Evolutionary conservation across 2,797 vertebrate genomes (phyloP).

Genomic region (Columba guinea): DNA sequence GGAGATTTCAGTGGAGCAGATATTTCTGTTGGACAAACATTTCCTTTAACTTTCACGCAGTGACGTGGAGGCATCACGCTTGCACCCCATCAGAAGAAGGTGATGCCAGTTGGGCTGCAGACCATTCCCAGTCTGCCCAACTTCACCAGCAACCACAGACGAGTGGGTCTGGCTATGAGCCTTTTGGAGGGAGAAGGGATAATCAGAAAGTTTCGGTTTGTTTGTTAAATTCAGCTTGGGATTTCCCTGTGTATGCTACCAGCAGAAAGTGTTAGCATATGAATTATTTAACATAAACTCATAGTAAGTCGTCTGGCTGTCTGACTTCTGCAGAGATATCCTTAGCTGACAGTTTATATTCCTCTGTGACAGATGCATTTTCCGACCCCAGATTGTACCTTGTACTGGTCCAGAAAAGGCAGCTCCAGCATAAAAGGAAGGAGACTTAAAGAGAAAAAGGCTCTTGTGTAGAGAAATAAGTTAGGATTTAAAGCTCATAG

Average conservation of each 20-base stretch:
- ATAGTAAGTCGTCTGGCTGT: constrained; percentile 58
- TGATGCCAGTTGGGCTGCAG: too few species aligned
- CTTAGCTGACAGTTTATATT: constrained; percentile 53
- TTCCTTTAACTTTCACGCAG: neutral
- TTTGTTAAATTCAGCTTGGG: constrained; percentile 24
- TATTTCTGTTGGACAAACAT: neutral
- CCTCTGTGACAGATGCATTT: constrained; percentile 64
- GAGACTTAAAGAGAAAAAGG: constrained; percentile 59
- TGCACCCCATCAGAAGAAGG: neutral
- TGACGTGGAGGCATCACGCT: rapidly evolving
- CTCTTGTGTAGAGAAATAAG: constrained; percentile 7
- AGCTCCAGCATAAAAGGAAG: constrained; percentile 39
- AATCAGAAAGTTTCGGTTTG: neutral
- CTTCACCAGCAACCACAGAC: rapidly evolving
- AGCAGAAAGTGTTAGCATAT: constrained; percentile 13
- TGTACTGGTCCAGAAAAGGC: constrained; percentile 47
- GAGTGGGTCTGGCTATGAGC: neutral
- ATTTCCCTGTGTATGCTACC: neutral
- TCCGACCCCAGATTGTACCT: constrained; percentile 45
- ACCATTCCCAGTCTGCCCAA: rapidly evolving
- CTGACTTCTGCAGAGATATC: constrained; percentile 58
- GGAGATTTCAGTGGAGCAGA: neutral
- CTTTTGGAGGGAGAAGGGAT: neutral
- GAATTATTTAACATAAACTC: constrained; percentile 60
- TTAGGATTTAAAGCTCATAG: neutral